Evolutionary conservation across 1,140 invertebrate species (phyloP).

Genomic region (Drosophila pectinifera): DNA sequence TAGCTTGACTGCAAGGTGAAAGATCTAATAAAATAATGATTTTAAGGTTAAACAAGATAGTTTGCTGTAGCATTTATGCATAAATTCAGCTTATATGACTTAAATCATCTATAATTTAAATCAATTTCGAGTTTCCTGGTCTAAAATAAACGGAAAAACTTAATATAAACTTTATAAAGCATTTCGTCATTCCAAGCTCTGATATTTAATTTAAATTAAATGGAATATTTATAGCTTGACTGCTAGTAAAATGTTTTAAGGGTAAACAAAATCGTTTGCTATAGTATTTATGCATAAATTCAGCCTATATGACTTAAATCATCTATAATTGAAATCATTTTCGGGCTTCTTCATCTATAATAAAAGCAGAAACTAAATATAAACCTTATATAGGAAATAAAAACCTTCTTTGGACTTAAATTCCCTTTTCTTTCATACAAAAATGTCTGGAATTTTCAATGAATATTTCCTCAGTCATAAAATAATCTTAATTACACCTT

Average conservation of each 20-base stretch:
- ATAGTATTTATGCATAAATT: neutral
- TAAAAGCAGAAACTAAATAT: neutral
- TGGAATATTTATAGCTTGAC: neutral
- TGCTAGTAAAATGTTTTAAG: neutral
- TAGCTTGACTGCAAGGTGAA: neutral
- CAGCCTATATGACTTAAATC: too few species aligned
- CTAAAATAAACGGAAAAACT: too few species aligned
- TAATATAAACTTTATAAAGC: too few species aligned
- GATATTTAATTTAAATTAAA: neutral
- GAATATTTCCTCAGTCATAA: neutral
- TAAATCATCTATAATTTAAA: too few species aligned
- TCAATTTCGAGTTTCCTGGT: too few species aligned
- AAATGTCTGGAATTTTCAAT: neutral
- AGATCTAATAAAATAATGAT: neutral
- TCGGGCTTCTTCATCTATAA: neutral
- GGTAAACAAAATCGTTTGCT: neutral
- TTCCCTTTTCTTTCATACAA: neutral
- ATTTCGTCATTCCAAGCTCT: neutral
- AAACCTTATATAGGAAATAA: neutral
- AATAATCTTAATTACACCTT: neutral
- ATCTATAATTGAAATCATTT: neutral
- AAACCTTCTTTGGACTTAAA: neutral
- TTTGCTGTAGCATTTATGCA: neutral
- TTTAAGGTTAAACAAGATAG: neutral
- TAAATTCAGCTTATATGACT: neutral